A percentile compares a stretch with the other conserved stretches of the same genome.
Evolutionary conservation across 2,797 vertebrate genomes (phyloP).

Genomic region (Spondyliosoma cantharus): DNA sequence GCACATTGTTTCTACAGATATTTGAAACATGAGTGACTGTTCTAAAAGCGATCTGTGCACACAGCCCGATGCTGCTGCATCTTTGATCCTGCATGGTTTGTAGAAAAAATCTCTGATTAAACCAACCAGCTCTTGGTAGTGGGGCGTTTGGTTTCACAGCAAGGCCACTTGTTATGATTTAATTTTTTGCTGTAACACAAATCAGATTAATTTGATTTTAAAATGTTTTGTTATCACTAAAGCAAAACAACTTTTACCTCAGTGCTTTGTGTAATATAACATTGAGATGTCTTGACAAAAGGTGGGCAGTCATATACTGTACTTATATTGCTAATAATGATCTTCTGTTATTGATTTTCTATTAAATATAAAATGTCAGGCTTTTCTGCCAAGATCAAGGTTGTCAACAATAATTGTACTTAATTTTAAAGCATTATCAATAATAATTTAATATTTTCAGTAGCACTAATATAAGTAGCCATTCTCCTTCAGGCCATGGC

Average conservation of each 20-base stretch:
- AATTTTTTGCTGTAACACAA: not conserved
- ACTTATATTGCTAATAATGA: not conserved
- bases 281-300: not conserved
- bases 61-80: not conserved
- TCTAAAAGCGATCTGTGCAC: not conserved
- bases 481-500: not conserved
- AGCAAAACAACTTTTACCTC: not conserved
- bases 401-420: not conserved
- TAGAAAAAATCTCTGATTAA: not conserved
- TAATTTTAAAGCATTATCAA: not conserved
- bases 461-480: not conserved
- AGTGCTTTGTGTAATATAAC: not conserved
- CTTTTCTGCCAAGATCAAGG: not conserved
- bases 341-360: not conserved
- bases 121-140: not conserved
- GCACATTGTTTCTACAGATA: slow-evolving; percentile 2
- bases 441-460: not conserved
- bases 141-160: not conserved
- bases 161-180: not conserved
- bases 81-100: not conserved
- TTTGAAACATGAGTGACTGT: not conserved
- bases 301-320: not conserved
- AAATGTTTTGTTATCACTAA: not conserved
- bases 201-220: not conserved
- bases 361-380: not conserved